A percentile compares a stretch with the other conserved stretches of the same genome.
phyloP scores from a whole-genome alignment of 2,113 vertebrate species.

The Chinchilla lanigera region DNA sequence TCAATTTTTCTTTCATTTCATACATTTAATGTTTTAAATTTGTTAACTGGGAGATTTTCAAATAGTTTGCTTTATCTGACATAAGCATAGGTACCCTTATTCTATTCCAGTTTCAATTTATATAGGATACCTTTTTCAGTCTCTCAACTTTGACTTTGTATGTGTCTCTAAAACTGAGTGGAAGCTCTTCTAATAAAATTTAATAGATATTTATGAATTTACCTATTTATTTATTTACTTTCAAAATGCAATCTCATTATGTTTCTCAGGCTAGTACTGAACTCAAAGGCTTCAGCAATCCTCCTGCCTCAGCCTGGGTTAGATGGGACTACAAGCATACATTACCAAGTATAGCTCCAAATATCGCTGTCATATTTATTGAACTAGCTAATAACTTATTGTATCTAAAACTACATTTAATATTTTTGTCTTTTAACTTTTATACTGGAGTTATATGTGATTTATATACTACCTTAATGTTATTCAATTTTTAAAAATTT shows the following conservation, averaged over 20 bases:
- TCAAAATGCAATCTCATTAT: neutral
- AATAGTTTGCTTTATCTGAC: neutral
- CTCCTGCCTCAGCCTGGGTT: neutral
- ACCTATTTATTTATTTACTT: neutral
- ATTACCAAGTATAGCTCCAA: too few relatives aligned
- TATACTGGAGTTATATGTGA: neutral
- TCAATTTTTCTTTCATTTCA: too few relatives aligned
- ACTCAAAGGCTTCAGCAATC: neutral
- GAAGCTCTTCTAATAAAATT: neutral
- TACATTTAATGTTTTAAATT: too few relatives aligned
- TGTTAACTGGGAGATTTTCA: neutral
- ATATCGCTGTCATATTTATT: too few relatives aligned
- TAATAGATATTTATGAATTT: neutral
- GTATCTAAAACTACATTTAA: too few relatives aligned
- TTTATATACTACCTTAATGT: neutral
- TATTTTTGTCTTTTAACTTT: too few relatives aligned
- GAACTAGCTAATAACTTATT: too few relatives aligned
- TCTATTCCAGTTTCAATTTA: neutral
- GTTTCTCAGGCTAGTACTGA: neutral
- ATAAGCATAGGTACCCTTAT: neutral
- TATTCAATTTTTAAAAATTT: neutral
- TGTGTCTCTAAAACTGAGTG: neutral
- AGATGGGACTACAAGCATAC: neutral
- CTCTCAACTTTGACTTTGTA: neutral
- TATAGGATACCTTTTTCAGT: too few relatives aligned